phyloP scores from a whole-genome alignment of 2,888 invertebrate species.

The Aspidapion aeneum region DNA sequence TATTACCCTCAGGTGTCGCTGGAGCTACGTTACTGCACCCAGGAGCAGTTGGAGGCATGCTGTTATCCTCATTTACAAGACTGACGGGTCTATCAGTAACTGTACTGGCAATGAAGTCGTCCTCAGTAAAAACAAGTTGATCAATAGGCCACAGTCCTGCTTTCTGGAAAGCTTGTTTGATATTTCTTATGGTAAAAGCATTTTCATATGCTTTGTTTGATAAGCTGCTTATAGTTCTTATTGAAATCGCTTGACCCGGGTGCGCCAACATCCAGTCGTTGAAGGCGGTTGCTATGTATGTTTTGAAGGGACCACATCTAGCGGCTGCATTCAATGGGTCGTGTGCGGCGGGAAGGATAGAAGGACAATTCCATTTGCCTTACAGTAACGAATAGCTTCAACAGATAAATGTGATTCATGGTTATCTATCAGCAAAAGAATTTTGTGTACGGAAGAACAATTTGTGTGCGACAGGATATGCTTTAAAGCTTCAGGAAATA shows the following conservation, averaged over 20 bases:
- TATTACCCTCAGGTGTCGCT: not conserved
- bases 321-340: slow-evolving; percentile 16
- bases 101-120: slow-evolving; percentile 13
- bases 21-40: not conserved
- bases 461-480: slow-evolving; percentile 1
- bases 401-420: slow-evolving; percentile 2
- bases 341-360: slow-evolving; percentile 16
- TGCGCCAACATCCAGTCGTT: slow-evolving; percentile 18
- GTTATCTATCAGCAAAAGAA: not conserved
- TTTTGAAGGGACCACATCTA: slow-evolving; percentile 17
- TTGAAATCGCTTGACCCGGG: slow-evolving; percentile 15
- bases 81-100: slow-evolving; percentile 7
- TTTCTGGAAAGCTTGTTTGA: slow-evolving; percentile 15
- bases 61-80: not conserved
- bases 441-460: slow-evolving; percentile 1
- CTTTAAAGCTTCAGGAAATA: slow-evolving; percentile 8
- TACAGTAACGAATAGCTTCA: slow-evolving; percentile 8
- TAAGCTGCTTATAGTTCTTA: slow-evolving; percentile 18
- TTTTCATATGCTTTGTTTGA: slow-evolving; percentile 17
- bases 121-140: slow-evolving; percentile 10
- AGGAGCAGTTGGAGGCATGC: not conserved
- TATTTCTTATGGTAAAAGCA: slow-evolving; percentile 20
- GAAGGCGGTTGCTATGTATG: slow-evolving; percentile 16
- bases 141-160: slow-evolving; percentile 18
- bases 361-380: slow-evolving; percentile 9